A percentile compares a stretch with the other conserved stretches of the same genome.
These are phyloP conservation scores for Hypolimnas misippus DNA, from an alignment of 2,888 invertebrate genomes.

Conservation along the genomic window DNA sequence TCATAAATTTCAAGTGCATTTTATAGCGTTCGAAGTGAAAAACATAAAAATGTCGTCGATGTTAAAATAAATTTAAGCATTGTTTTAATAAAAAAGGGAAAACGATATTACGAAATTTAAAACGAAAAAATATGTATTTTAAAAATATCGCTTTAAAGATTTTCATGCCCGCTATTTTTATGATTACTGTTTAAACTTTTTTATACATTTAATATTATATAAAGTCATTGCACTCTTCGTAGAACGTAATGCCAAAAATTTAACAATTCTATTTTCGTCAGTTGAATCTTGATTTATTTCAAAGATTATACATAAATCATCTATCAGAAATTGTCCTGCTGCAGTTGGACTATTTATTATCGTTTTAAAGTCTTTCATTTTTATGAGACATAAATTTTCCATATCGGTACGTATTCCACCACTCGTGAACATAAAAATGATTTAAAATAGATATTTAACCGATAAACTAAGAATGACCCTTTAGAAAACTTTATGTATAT, in stretches of 20 bases:
- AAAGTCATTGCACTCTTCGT: too few species aligned
- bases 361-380: slow-evolving; percentile 32
- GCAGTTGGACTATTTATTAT: slow-evolving; percentile 30
- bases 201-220: too few species aligned
- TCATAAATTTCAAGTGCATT: slow-evolving; percentile 26
- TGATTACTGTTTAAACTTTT: too few species aligned
- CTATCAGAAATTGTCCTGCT: slow-evolving; percentile 15
- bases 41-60: slow-evolving; percentile 23
- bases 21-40: slow-evolving; percentile 22
- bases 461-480: slow-evolving; percentile 5
- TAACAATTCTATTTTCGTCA: background rate
- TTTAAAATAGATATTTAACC: slow-evolving; percentile 24
- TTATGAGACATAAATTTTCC: slow-evolving; percentile 39
- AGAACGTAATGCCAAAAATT: too few species aligned
- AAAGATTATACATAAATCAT: slow-evolving; percentile 26
- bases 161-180: background rate
- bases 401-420: slow-evolving; percentile 33
- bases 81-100: background rate
- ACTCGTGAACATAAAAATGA: slow-evolving; percentile 36
- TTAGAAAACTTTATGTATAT: too few species aligned
- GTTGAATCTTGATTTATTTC: background rate
- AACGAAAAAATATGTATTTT: too few species aligned
- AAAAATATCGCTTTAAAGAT: background rate
- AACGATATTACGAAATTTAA: slow-evolving; percentile 2
- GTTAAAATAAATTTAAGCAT: slow-evolving; percentile 2